Base-by-base conservation (phyloP, 2,888 invertebrate species). In the Pecten maximus region DNA sequence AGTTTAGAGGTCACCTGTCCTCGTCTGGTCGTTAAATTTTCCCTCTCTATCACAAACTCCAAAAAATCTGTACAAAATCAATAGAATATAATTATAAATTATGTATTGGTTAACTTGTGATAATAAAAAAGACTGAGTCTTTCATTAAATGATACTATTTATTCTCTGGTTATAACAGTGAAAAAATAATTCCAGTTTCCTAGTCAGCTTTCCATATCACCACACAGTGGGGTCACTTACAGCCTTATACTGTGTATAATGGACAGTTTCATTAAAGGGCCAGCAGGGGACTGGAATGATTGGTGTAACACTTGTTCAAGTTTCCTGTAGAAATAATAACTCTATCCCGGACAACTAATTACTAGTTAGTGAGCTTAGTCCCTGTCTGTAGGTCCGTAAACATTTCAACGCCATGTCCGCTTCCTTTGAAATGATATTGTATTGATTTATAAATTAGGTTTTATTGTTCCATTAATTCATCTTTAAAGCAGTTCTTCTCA, bases 401-500 rank as follows among this genome's bases (percentile, higher is more conserved):
- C 35, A 15, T 28, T 74, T 35, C 35, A 74, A 74, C 74, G 23
- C 74, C 35, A 74, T 74, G 74, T 74, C 23, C 74, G 23, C 35
- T 74, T 74, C 74, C 74, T 74, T 74, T 74, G 74, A 74, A 74
- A 74, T 74, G 35, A 74, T 74, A 35, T 74, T 74, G 74, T 74
- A 74, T 74, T 74, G 74, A 74, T 74, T 74, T 74, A 74, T 74
- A 74, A 74, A 74, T 74, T 35, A 74, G 74, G 74, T 74, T 74
- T 74, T 74, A 74, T 74, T 74, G 74, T 74, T 74, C 74, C 35
- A 35, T 74, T 74, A 74, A 74, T 74, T 74, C 74, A 35, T 28
- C 74, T 74, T 74, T 74, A 74, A 74, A 74, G 74, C 74, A 23
- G 74, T 74, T 74, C 35, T 35, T 28, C 35, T 35, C 28, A 74